A percentile compares a stretch with the other conserved stretches of the same genome.
Evolutionary conservation across 2,888 invertebrate species (phyloP).

Genomic region (Neoascia interrupta): DNA sequence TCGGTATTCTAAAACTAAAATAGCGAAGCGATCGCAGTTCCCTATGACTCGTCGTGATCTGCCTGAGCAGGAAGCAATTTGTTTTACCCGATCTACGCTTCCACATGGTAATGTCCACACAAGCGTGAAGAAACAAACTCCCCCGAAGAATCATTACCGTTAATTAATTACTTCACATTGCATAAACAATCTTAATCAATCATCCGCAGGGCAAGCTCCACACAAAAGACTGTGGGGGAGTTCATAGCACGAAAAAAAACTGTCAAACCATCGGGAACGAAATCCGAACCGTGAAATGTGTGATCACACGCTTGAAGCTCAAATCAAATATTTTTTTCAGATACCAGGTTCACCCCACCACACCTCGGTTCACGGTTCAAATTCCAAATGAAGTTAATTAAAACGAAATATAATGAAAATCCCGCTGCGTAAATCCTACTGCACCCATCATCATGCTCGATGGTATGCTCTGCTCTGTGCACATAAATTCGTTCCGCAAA

Average conservation of each 20-base stretch:
- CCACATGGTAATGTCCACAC: not conserved
- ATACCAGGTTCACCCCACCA: not conserved
- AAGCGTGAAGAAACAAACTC: not conserved
- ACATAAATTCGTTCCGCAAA: conserved; percentile 21
- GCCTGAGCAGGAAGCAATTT: not conserved
- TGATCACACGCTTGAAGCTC: conserved; percentile 14
- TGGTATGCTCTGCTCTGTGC: not conserved
- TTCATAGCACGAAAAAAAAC: not conserved
- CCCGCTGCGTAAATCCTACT: conserved; percentile 61
- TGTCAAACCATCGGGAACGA: conserved; percentile 21
- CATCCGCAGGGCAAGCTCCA: not conserved
- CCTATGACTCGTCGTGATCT: not conserved
- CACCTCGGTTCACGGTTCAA: conserved; percentile 18
- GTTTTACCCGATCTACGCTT: not conserved
- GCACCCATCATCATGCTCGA: conserved; percentile 30
- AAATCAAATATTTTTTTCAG: too few species aligned
- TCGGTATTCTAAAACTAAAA: too few species aligned
- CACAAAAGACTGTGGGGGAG: too few species aligned
- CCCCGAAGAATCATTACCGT: not conserved
- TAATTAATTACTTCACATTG: conserved; percentile 31
- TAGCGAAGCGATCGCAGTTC: too few species aligned
- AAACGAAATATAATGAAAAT: too few species aligned
- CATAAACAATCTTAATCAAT: conserved; percentile 21
- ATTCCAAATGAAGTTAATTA: conserved; percentile 37
- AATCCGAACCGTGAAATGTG: conserved; percentile 19